Base-by-base conservation (phyloP, 2,113 vertebrate genomes). In the Podarcis muralis region DNA sequence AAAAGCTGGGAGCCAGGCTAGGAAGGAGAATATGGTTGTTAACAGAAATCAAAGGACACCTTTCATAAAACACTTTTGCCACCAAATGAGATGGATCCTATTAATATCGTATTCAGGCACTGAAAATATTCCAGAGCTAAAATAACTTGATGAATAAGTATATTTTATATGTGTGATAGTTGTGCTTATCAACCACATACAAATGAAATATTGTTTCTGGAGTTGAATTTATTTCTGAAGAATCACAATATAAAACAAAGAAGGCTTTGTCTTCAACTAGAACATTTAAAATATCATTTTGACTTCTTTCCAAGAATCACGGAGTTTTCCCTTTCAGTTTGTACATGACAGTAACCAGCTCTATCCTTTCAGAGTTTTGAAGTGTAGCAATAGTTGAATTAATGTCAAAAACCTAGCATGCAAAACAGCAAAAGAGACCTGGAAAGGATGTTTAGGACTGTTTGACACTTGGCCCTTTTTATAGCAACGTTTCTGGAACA, bases 331-430 rank as follows among this genome's bases (percentile, higher is more conserved):
- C 30, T 90, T 94, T 92, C 79, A 69, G 84, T 93, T 80, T 66
- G 80, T 35, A 59, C 90, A 3, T 85, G 84, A 90, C 57, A 92
- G 27, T 94, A 93, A 92, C 71, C 68, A 94, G 80, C 15, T 83
- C 71, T 68, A 20, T 75, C 59, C 20, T 85, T 95, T 85, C 80
- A 93, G 48, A 88, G 85, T 90, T 93, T 79, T 90, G 81, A 88
- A 92, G 80, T 62, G 30, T 89, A 86, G 57, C 72, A 88, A 43
- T 85, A 87, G 82, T 87, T 62, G 85, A 81, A 32, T 88, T 2
- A 0, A 32, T 83, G 74, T 57, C 75, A 84, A 90, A 78, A 59
- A 48, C 48, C 77, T 90, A 7, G 72, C 22, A 88, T 83, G 84
- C 57, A 78, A 37, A 18, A 78, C 27, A 75, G 40, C 32, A 68